Percentiles rank a stretch among this genome's conserved stretches.
phyloP scores from a whole-genome alignment of 1,140 invertebrate species.

The Calephelis nemesis region DNA sequence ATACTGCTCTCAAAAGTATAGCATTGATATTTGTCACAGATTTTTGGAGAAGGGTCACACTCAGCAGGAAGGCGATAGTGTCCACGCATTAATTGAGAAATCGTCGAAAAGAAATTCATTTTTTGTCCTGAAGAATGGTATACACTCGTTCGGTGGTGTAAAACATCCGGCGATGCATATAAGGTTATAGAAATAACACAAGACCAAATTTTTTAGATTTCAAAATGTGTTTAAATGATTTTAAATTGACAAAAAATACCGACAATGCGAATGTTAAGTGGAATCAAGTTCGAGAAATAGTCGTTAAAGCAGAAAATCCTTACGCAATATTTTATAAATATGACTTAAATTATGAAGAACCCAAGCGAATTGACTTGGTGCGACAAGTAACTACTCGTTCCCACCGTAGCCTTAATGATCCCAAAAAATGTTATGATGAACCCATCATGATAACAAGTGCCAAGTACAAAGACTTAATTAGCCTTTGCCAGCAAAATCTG shows the following conservation, averaged over 20 bases:
- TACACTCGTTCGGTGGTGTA: conserved; percentile 42
- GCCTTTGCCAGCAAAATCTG: conserved; percentile 19
- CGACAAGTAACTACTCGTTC: conserved; percentile 16
- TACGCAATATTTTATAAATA: conserved; percentile 22
- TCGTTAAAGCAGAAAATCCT: conserved; percentile 7
- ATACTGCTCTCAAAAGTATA: conserved; percentile 33
- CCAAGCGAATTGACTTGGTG: conserved; percentile 8
- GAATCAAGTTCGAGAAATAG: conserved; percentile 21
- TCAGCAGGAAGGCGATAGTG: conserved; percentile 53
- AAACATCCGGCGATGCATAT: conserved; percentile 36
- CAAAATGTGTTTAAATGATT: conserved; percentile 28
- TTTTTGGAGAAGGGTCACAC: conserved; percentile 58
- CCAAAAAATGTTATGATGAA: conserved; percentile 23
- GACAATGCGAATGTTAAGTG: conserved; percentile 7
- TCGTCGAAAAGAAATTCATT: conserved; percentile 39
- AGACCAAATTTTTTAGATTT: conserved; percentile 41
- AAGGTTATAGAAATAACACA: conserved; percentile 36
- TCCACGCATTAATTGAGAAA: conserved; percentile 53
- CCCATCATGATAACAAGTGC: conserved; percentile 20
- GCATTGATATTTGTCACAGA: conserved; percentile 41
- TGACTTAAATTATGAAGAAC: conserved; percentile 18
- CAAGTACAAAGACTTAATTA: conserved; percentile 25
- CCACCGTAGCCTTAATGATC: conserved; percentile 9
- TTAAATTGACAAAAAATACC: conserved; percentile 13
- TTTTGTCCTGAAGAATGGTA: conserved; percentile 46